These are phyloP conservation scores for Anthopleura sola DNA, from an alignment of 64 coral and sea anemone genomes.

Conservation along the genomic window DNA sequence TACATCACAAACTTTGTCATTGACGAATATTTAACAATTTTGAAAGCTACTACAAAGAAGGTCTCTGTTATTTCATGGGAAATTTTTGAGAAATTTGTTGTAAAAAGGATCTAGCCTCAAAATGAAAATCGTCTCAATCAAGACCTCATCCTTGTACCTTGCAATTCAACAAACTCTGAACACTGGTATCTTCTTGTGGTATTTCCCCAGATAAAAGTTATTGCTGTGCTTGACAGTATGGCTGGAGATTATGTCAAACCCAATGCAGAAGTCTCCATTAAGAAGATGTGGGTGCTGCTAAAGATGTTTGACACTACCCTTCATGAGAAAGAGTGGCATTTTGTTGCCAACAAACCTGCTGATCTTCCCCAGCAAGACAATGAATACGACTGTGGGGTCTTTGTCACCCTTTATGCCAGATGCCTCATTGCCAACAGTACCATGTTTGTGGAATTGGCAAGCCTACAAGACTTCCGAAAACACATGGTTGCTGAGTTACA, in stretches of 20 bases:
- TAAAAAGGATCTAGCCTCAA: constrained; percentile 15
- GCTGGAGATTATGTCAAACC: constrained; percentile 33
- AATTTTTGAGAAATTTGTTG: constrained; percentile 15
- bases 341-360: constrained; percentile 21
- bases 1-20: constrained; percentile 37
- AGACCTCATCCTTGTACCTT: constrained; percentile 35
- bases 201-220: too few species aligned
- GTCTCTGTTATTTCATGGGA: constrained; percentile 29
- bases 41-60: not conserved
- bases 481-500: constrained; percentile 37
- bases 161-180: constrained; percentile 18
- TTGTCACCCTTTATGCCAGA: constrained; percentile 57
- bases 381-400: constrained; percentile 49
- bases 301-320: constrained; percentile 46
- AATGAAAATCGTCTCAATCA: constrained; percentile 38
- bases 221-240: constrained; percentile 40
- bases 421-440: constrained; percentile 37
- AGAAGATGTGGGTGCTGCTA: constrained; percentile 49
- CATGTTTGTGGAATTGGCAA: constrained; percentile 38
- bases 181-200: constrained; percentile 31
- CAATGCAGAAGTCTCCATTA: constrained; percentile 2
- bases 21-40: constrained; percentile 25
- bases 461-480: constrained; percentile 22
- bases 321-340: constrained; percentile 34
- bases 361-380: constrained; percentile 55